phyloP scores from a whole-genome alignment of 64 coral and sea anemone genomes.

The Anthopleura sola region DNA sequence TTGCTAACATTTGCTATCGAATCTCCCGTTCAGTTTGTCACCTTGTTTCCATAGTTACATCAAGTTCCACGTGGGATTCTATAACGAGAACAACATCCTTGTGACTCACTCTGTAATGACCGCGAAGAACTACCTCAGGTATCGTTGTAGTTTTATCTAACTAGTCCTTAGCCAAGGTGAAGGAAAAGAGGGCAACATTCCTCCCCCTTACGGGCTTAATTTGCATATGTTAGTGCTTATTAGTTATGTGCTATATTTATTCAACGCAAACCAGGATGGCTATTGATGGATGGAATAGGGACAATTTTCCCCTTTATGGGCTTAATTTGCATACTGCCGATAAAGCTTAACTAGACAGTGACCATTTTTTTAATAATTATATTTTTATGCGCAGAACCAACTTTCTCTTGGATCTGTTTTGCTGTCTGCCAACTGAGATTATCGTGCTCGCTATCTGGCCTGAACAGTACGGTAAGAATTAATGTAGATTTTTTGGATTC shows the following conservation, averaged over 20 bases:
- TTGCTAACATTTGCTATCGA: no score
- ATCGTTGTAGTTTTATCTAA: neutral
- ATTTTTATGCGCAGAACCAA: conserved; percentile 45
- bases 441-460: conserved; percentile 73
- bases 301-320: no score
- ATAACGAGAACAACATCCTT: conserved; percentile 70
- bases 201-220: no score
- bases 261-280: no score
- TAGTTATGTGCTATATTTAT: no score
- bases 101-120: conserved; percentile 77
- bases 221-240: no score
- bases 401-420: conserved; percentile 67
- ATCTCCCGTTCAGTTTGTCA: neutral
- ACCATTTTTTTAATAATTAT: no score
- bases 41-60: conserved; percentile 58
- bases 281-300: no score
- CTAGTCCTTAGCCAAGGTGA: no score
- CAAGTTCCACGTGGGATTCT: conserved; percentile 86
- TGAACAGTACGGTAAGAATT: conserved; percentile 54
- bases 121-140: conserved; percentile 76
- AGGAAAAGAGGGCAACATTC: no score
- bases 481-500: neutral
- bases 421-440: conserved; percentile 68
- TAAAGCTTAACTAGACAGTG: neutral
- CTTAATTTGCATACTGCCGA: no score